Percentiles rank a stretch among this genome's conserved stretches.
phyloP scores from a whole-genome alignment of 2,888 invertebrate genomes.

The Tenodera sinensis region DNA sequence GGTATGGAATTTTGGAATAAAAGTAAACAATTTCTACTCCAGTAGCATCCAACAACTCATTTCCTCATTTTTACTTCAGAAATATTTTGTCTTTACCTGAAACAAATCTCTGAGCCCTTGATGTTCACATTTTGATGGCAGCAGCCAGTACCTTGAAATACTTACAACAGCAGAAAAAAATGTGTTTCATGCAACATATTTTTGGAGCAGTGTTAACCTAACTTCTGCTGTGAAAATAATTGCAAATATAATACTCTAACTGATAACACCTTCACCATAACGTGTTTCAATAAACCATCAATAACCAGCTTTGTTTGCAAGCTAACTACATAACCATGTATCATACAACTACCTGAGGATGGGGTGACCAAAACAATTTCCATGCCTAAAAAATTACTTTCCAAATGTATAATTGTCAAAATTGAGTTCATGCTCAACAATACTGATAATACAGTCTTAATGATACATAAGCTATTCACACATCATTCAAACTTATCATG shows the following conservation, averaged over 20 bases:
- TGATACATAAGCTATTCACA: background rate
- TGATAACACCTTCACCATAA: background rate
- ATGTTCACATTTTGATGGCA: background rate
- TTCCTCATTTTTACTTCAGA: background rate
- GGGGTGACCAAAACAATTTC: background rate
- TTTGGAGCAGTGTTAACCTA: background rate
- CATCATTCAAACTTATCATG: background rate
- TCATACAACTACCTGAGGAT: background rate
- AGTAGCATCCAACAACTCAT: background rate
- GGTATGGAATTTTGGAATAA: too few relatives aligned
- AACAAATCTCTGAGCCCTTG: background rate
- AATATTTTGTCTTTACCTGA: too few relatives aligned
- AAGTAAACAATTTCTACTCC: background rate
- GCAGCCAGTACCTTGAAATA: background rate
- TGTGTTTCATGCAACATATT: background rate
- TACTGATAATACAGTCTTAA: background rate
- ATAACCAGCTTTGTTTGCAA: background rate
- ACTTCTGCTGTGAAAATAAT: background rate
- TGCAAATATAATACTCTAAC: background rate
- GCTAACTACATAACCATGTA: background rate
- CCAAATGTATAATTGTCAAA: background rate
- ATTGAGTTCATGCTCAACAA: background rate
- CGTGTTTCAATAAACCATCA: background rate
- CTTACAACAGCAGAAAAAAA: background rate
- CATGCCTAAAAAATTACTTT: background rate